Evolutionary conservation across 2,113 vertebrate species (phyloP).

Genomic region (Daubentonia madagascariensis): DNA sequence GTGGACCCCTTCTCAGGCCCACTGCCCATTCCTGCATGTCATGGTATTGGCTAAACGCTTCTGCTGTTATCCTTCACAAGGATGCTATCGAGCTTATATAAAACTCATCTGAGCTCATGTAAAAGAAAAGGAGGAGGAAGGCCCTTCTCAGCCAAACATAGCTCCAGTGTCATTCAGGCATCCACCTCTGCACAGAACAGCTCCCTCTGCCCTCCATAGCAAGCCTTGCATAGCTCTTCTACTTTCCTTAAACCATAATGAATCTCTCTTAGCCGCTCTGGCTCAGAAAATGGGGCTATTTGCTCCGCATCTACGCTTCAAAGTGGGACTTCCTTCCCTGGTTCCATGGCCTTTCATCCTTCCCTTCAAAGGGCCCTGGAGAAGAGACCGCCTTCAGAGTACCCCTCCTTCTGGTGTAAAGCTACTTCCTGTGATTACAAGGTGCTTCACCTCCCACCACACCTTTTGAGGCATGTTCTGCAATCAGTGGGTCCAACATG

Average conservation of each 20-base stretch:
- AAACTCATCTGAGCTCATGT: background rate
- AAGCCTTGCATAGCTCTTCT: background rate
- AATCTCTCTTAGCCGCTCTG: background rate
- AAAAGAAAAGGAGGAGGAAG: background rate
- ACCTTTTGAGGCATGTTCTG: background rate
- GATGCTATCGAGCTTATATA: background rate
- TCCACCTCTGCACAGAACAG: rapidly evolving
- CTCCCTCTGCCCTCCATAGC: background rate
- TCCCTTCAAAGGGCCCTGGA: background rate
- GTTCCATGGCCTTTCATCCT: background rate
- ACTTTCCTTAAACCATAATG: background rate
- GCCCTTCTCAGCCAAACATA: background rate
- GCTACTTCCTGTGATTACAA: background rate
- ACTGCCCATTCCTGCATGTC: rapidly evolving
- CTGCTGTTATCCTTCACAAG: background rate
- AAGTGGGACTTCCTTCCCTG: background rate
- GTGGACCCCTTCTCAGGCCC: background rate
- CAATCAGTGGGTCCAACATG: background rate
- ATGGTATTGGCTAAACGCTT: background rate
- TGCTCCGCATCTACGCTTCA: background rate
- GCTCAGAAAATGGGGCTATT: background rate
- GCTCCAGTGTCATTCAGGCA: background rate
- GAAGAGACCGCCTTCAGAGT: background rate
- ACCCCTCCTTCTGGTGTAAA: background rate
- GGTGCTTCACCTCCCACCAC: background rate